Evolutionary conservation across 1,140 invertebrate species (phyloP).

Genomic region (Fopius arisanus): DNA sequence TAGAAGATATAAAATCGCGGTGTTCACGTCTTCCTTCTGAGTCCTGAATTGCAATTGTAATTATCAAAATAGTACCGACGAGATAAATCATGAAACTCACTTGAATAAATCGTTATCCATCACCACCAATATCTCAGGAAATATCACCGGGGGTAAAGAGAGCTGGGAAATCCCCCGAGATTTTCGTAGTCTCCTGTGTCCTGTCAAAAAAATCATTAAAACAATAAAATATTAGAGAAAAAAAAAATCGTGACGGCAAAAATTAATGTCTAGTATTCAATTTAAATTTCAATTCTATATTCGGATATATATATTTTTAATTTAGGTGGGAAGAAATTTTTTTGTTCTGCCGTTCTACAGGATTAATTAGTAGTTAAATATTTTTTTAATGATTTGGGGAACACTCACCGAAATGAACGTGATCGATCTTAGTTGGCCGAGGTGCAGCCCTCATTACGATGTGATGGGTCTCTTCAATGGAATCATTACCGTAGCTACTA

Average conservation of each 20-base stretch:
- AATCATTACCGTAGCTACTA: neutral
- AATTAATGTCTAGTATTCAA: no score
- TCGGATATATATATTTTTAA: no score
- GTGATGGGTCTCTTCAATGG: constrained; percentile 35
- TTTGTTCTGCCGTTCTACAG: no score
- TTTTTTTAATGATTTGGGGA: no score
- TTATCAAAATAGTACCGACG: no score
- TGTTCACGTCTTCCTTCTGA: constrained; percentile 26
- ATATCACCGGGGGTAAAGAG: constrained; percentile 39
- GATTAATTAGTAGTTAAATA: no score
- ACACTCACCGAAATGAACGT: no score
- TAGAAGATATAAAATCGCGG: constrained; percentile 41
- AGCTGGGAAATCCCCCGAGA: neutral
- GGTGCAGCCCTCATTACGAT: neutral
- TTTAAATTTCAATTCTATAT: no score
- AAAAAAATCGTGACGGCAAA: neutral
- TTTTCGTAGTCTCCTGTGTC: neutral
- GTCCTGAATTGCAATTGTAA: constrained; percentile 26
- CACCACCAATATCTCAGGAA: constrained; percentile 48
- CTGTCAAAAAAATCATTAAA: no score
- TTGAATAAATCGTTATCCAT: constrained; percentile 43
- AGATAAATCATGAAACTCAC: constrained; percentile 38
- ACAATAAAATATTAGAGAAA: neutral
- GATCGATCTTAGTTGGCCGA: neutral
- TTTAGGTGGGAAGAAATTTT: no score